Base-by-base conservation (phyloP, 2,888 invertebrate genomes). In the Notocelia uddmanniana region DNA sequence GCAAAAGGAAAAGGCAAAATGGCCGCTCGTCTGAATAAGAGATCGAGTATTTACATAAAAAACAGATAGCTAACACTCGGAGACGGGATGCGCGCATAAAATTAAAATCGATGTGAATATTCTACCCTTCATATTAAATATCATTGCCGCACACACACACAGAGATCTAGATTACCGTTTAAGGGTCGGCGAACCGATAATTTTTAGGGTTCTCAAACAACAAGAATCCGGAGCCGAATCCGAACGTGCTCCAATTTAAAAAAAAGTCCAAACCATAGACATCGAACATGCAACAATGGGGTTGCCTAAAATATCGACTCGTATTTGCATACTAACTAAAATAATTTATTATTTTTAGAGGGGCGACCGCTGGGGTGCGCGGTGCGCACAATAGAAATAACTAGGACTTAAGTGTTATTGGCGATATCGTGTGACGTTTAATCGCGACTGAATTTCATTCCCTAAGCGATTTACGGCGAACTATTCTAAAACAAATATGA, bases 301-400 rank as follows among this genome's bases (percentile, higher is more conserved):
- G 92, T 91, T 86, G 86, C 88, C 90, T 90, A 91, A 91, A 92
- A 92, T 90, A 91, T 93, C 91, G 90, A 90, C 82, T 88, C 92
- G 90, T 91, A 93, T 93, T 93, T 93, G 93, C 93, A 93, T 93
- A 93, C 92, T 93, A 93, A 93, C 93, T 93, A 93, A 93, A 93
- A 93, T 93, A 93, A 93, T 93, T 93, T 93, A 93, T 93, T 93
- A 93, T 93, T 92, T 93, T 93, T 89, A 87, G 88, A 92, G 92
- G 93, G 92, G 87, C 84, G 88, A 83, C 80, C 79, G 80, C 82
- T 91, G 86, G 92, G 93, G 92, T 89, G 90, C 83, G 85, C 79
- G 93, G 92, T 89, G 90, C 83, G 85, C 79, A 88, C 91, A 92
- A 91, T 91, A 84, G 87, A 84, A 87, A 88, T 88, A 89, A 91